Evolutionary conservation across 2,113 vertebrate genomes (phyloP).

Genomic region (Hydropotes inermis): DNA sequence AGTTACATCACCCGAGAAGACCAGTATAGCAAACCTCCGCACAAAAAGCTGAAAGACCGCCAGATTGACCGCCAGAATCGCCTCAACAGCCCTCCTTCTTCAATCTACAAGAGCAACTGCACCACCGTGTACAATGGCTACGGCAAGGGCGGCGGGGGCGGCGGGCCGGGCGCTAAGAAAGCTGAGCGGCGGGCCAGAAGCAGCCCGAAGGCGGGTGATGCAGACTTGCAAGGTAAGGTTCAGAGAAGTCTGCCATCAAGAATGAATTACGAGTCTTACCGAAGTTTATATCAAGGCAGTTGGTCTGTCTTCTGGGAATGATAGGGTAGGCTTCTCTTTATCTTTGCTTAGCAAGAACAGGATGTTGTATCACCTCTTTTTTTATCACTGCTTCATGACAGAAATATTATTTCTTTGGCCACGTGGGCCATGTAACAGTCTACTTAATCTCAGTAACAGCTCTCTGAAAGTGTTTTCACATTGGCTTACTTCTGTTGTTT

Average conservation of each 20-base stretch:
- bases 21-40: conserved; percentile 93
- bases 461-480: neutral
- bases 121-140: conserved; percentile 90
- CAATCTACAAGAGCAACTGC: conserved; percentile 90
- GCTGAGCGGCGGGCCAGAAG: conserved; percentile 89
- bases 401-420: neutral
- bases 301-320: neutral
- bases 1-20: conserved; percentile 95
- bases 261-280: neutral
- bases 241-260: neutral
- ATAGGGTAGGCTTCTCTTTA: neutral
- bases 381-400: neutral
- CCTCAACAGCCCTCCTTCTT: conserved; percentile 93
- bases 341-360: neutral
- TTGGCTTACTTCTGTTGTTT: neutral
- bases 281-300: neutral
- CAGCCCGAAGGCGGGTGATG: conserved; percentile 90
- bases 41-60: conserved; percentile 95
- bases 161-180: conserved; percentile 87
- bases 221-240: conserved; percentile 87
- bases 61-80: conserved; percentile 95
- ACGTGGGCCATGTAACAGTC: neutral
- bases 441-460: neutral
- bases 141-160: conserved; percentile 83
- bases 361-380: neutral